Evolutionary conservation across 2,113 vertebrate species (phyloP), one percentile per base, ranked within the genome.

Genomic region (Zingel zingel): DNA sequence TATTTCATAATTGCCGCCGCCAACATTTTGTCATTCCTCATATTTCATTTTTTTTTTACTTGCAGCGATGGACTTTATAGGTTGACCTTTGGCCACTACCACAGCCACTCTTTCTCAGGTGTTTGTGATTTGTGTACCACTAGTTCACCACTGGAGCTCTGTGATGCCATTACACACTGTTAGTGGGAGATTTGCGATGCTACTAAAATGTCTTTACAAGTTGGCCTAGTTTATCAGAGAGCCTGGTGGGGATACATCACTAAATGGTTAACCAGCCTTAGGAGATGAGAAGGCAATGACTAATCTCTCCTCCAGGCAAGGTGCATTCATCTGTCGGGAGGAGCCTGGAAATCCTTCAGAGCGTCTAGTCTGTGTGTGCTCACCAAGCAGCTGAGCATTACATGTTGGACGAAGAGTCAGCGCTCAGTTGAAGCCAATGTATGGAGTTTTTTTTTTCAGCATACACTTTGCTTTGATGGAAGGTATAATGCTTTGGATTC

Each of bases 211-310:
- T 11, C 63, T 81, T 56, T 56, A 76, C 73, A 58, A 76, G 77
- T 70, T 86, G 66, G 59, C 81, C 77, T 81, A 76, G 77, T 81
- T 88, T 83, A 81, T 81, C 58, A 53, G 56, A 58, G 36, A 68
- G 69, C 64, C 67, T 50, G 18, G 25, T 11, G 53, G 64, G 78
- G 71, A 75, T 72, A 47, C 64, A 14, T 51, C 4, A 19, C 71
- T 88, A 88, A 90, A 88, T 86, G 81, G 81, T 84, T 90, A 90
- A 88, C 81, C 70, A 77, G 82, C 83, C 81, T 88, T 74, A 77
- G 79, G 81, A 88, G 78, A 82, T 73, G 66, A 79, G 75, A 47
- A 82, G 77, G 77, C 73, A 80, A 25, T 71, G 81, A 79, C 66
- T 84, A 86, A 90, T 90, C 77, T 56, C 61, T 78, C 81, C 86